Percentiles rank a stretch among this genome's conserved stretches.
phyloP scores from a whole-genome alignment of 1,140 invertebrate genomes.

The Drosophila azteca region DNA sequence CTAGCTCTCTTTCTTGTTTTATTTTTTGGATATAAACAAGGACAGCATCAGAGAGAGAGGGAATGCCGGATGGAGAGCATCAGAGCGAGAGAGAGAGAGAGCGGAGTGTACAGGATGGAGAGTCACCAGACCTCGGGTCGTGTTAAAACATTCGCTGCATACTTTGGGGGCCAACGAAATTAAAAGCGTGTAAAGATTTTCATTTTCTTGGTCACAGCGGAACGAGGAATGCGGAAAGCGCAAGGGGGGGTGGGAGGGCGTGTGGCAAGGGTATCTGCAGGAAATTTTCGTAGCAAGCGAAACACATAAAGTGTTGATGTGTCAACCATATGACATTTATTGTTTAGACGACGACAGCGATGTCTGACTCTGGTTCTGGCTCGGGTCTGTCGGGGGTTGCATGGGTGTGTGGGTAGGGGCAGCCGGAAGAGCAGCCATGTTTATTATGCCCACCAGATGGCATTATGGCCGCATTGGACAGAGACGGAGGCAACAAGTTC shows the following conservation, averaged over 20 bases:
- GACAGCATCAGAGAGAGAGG: neutral
- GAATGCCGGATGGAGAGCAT: slow-evolving; percentile 6
- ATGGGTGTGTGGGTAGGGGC: neutral
- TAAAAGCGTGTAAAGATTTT: slow-evolving; percentile 79
- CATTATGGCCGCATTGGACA: slow-evolving; percentile 31
- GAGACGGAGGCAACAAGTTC: slow-evolving; percentile 58
- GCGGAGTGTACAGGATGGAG: slow-evolving; percentile 3
- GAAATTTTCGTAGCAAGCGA: slow-evolving; percentile 21
- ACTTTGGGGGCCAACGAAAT: slow-evolving; percentile 59
- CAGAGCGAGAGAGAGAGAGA: slow-evolving; percentile 32
- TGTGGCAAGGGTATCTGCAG: slow-evolving; percentile 20
- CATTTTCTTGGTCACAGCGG: slow-evolving; percentile 41
- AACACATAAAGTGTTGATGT: slow-evolving; percentile 80
- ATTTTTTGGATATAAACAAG: slow-evolving; percentile 59
- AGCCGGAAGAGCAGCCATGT: slow-evolving; percentile 33
- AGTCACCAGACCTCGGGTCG: neutral
- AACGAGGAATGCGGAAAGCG: neutral
- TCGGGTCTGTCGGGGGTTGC: neutral
- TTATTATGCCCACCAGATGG: slow-evolving; percentile 72
- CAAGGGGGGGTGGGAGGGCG: slow-evolving; percentile 1
- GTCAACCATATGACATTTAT: slow-evolving; percentile 79
- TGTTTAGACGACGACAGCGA: slow-evolving; percentile 53
- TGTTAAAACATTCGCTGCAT: slow-evolving; percentile 54
- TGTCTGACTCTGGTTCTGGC: slow-evolving; percentile 15
- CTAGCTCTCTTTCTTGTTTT: too few species aligned